A percentile compares a stretch with the other conserved stretches of the same genome.
Evolutionary conservation across 2,888 invertebrate species (phyloP).

Genomic region (Coelopa pilipes): DNA sequence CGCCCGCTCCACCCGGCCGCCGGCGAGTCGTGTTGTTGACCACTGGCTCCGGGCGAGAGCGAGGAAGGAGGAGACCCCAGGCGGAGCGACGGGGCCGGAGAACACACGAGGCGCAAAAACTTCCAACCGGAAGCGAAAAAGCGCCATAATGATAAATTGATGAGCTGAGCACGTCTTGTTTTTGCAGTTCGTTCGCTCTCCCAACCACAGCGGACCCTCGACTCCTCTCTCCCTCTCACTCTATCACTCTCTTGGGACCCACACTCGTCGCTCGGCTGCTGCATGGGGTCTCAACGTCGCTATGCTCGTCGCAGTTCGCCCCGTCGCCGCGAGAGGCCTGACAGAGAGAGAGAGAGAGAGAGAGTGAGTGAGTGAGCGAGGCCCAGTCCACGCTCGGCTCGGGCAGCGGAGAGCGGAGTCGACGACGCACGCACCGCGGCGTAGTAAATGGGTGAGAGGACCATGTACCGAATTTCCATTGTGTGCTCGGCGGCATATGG

Average conservation of each 20-base stretch:
- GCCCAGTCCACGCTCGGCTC: not conserved
- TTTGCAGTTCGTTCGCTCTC: not conserved
- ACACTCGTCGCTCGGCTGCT: not conserved
- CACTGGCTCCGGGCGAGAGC: no score
- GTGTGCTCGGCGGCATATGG: no score
- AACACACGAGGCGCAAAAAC: not conserved
- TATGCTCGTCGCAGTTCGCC: not conserved
- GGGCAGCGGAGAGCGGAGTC: not conserved
- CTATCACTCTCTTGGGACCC: no score
- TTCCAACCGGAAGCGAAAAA: slow-evolving; percentile 29
- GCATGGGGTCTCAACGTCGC: not conserved
- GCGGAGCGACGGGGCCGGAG: no score
- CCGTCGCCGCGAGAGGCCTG: not conserved
- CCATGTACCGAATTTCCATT: no score
- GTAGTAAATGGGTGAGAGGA: no score
- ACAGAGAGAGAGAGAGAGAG: not conserved
- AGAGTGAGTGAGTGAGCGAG: not conserved
- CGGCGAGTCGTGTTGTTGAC: no score
- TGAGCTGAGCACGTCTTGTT: slow-evolving; percentile 22
- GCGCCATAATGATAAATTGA: slow-evolving; percentile 29
- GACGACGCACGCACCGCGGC: no score
- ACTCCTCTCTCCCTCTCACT: no score
- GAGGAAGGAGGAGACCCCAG: no score
- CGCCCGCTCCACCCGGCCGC: no score
- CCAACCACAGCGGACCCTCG: no score